Base-by-base conservation (phyloP, 2,797 vertebrate genomes). In the Amphiprion clarkii region DNA sequence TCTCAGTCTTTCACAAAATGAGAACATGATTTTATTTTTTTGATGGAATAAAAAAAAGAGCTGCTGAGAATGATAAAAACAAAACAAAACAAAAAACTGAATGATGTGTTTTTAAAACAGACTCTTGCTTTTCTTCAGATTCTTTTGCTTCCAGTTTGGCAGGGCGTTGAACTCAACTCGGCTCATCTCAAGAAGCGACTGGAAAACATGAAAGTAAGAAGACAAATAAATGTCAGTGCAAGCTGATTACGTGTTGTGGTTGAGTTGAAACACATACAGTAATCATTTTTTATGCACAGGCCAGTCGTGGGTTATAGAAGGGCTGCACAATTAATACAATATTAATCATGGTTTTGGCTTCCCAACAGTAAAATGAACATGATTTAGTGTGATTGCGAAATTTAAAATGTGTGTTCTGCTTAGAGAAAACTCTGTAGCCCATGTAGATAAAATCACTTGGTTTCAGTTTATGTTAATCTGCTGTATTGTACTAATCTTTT, bases 101-200 rank as follows among this genome's bases (percentile, higher is more conserved):
- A n/a, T 65, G 2, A 60, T 5, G 36, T 3, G 2, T 10, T 76
- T 89, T 92, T 91, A 96, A 89, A 96, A 96, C 49, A 96, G 91
- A 62, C 86, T 90, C 80, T 95, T 96, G 90, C 87, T 93, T 82
- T 96, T 96, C 88, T 96, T 96, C 82, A 95, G 89, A 67, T 96
- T 96, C 75, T 94, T 92, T 69, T 96, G 95, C 76, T 96, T 96
- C 95, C 95, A 96, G 92, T 92, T 95, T 66, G 95, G 95, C 81
- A 96, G 86, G 11, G 92, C 80, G 36, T 92, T 92, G 86, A 96
- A 96, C 85, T 96, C 95, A 6, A 94, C 92, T 23, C 93, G 92
- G 54, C 88, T 93, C 94, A 95, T 94, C 78, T 94, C 94, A 51
- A 96, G 89, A 71, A 95, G 88, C 0, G 58, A 88, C 95, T 96